Evolutionary conservation across 2,797 vertebrate genomes (phyloP), one percentile per base, ranked within the genome.

Genomic region (Ibycter americanus): DNA sequence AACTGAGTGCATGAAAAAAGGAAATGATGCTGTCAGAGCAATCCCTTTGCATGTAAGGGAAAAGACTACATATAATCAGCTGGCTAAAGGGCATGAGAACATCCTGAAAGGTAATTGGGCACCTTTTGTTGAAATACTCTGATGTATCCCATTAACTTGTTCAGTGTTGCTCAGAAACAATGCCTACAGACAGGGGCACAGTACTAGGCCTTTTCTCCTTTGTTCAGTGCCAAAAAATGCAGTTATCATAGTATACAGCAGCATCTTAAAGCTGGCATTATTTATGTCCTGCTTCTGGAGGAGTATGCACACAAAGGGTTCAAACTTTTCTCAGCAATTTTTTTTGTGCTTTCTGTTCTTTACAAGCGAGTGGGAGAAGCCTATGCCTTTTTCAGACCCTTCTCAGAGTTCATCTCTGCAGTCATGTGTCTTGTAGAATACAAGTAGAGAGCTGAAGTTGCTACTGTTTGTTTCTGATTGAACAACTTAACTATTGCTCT

Each of bases 41-140:
- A 68, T 95, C 92, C 23, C 59, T 93, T 81, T 55, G 54, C 56
- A 55, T 92, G 61, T 61, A n/a, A 84, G 49, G 72, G 80, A 58
- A 89, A 86, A 90, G 55, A 34, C 40, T 32, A 19, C 62, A 2
- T 76, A 11, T 40, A 47, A 80, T 88, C 85, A 83, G 26, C 80
- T 90, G 88, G 49, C 58, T 87, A 87, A 95, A 96, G 93, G 86
- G 80, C 96, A 95, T 93, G 77, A 90, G 88, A 95, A 92, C 77
- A 92, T 94, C 92, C 90, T 96, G 80, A 54, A 65, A 82, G 54
- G 80, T 90, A 96, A 55, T 34, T 66, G 66, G 88, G 77, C 77
- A 90, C 26, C 46, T 90, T 87, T 74, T 90, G 42, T 81, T 79
- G 42, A 34, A 96, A 40, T 88, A 31, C 21, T 88, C 13, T 61